Base-by-base conservation (phyloP, 1,140 invertebrate genomes). In the Bilobella aurantiaca region DNA sequence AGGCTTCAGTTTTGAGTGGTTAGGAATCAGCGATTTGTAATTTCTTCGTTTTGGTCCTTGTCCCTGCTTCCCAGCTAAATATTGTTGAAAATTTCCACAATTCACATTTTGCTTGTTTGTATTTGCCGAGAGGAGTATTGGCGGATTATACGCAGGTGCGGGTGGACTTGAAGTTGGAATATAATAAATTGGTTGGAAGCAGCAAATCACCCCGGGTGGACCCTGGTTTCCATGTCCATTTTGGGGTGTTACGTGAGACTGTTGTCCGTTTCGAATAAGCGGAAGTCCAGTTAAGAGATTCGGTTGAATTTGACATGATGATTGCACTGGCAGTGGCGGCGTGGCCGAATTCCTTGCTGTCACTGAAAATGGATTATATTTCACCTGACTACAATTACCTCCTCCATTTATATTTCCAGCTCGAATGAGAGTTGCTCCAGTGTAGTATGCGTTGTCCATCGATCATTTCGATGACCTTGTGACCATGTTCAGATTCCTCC, bases 351-450 rank as follows among this genome's bases (percentile, higher is more conserved):
- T 58, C 21, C 31, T 47, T 31, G 34, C n/a, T n/a, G n/a, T n/a
- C n/a, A n/a, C n/a, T 34, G 29, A 61, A 31, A 46, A 18, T 65
- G 32, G 28, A 31, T 14, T 14, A 57, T 57, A 23, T 57, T 57
- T n/a, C 21, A 23, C 8, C 5, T 5, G 21, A 57, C 23, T n/a
- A 8, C 3, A 59, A 5, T 59, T 59, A 34, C 28, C 28, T 16
- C 12, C 58, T 59, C 12, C 28, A 23, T 34, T 31, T 59, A 16
- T 3, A 23, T 14, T 31, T 37, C 59, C 59, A 62, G 59, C 66
- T 57, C 66, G 66, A 56, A 67, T 67, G 18, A 67, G 46, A 23
- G 66, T 67, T 27, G 66, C 66, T 59, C 66, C 66, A 32, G 66
- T 67, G 57, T 67, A 67, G 58, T 67, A 67, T 62, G 59, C 12